Base-by-base conservation (phyloP, 2,113 vertebrate genomes). In the Clarias macrocephalus region DNA sequence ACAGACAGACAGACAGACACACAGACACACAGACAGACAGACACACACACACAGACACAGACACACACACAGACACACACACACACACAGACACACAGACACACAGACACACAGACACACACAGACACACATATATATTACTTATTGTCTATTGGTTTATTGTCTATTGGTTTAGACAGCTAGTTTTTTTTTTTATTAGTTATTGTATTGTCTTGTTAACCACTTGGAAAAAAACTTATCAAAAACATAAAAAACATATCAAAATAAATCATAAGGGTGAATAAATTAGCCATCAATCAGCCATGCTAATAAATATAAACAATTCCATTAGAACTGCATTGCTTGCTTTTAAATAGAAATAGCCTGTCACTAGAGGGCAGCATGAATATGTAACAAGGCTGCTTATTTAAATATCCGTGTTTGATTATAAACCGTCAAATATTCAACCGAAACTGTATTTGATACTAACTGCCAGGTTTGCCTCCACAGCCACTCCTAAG, bases 321-420 rank as follows among this genome's bases (percentile, higher is more conserved):
- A 30, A 42, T 8, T 63, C 11, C 10, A 59, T 70, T 73, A 30
- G 18, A 73, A 60, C 1, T 48, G 48, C 15, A 3, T 28, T 28
- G 9, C 21, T n/a, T 3, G 8, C 5, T 15, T 13, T 18, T 30
- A 15, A 79, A 30, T 12, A 15, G 16, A 54, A 59, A 63, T 33
- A 59, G 18, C 15, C 56, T 60, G 54, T 73, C 87, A 85, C 65
- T 76, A 90, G 89, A 90, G 76, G 87, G 85, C 87, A 90, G 87
- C 85, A 87, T 59, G 25, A 80, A 82, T 48, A 85, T 77, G 52
- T 75, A 75, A n/a, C 5, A 52, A 48, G 37, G 37, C 59, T 30
- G 59, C 62, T 10, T 37, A 15, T 65, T 48, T 56, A 83, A 62
- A 87, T n/a, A 9, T 37, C 16, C 16, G 11, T 63, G 33, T 25